phyloP scores from a whole-genome alignment of 23 tunicate species.

The Diplosoma virens region DNA sequence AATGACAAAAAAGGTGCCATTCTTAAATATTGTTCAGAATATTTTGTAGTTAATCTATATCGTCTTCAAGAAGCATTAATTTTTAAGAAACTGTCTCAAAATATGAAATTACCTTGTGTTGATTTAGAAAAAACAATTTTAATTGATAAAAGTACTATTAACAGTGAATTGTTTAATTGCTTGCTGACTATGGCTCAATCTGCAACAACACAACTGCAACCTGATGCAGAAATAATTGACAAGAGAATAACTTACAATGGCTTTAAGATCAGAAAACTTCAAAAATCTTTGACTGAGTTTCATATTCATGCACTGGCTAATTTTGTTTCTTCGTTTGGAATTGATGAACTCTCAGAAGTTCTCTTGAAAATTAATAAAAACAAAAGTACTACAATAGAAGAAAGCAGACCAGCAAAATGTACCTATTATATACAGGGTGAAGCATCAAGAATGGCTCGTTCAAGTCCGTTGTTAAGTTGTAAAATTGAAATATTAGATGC shows the following conservation, averaged over 20 bases:
- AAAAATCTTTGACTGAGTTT: background rate
- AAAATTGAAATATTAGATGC: background rate
- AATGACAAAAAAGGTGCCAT: background rate
- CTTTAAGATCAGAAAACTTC: slow-evolving; percentile 10
- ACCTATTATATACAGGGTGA: slow-evolving; percentile 57
- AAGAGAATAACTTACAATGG: slow-evolving; percentile 49
- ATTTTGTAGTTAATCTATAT: slow-evolving; percentile 10
- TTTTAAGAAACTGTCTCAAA: slow-evolving; percentile 1
- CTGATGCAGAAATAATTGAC: slow-evolving; percentile 40
- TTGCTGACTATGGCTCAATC: background rate
- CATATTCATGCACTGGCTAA: slow-evolving; percentile 5
- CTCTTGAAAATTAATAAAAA: slow-evolving; percentile 18
- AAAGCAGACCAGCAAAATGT: slow-evolving; percentile 31
- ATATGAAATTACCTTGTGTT: background rate
- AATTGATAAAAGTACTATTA: background rate
- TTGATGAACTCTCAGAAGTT: slow-evolving; percentile 48
- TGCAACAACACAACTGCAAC: background rate
- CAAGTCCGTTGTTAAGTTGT: slow-evolving; percentile 12
- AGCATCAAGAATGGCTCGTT: slow-evolving; percentile 38
- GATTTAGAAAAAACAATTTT: slow-evolving; percentile 7
- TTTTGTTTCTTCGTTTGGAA: slow-evolving; percentile 17
- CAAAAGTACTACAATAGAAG: background rate
- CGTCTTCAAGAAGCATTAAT: slow-evolving; percentile 29
- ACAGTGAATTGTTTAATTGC: background rate
- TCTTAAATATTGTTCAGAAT: background rate